Conservation (phyloP, 2,113 vertebrate genomes). For the Takifugu flavidus region DNA sequence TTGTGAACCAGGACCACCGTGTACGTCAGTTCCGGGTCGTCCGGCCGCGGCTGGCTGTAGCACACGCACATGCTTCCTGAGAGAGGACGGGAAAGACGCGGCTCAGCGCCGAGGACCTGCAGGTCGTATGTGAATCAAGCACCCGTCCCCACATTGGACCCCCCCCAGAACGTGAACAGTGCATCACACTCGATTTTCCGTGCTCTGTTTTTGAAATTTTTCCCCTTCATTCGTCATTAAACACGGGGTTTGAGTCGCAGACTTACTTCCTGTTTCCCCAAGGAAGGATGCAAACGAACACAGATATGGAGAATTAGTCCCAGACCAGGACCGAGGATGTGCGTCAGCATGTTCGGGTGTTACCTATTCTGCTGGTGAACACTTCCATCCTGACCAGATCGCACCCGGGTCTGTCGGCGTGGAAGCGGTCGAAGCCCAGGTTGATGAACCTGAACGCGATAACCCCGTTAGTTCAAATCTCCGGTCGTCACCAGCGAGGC, state of each 20-base stretch:
- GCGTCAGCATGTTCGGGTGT: conserved; percentile 2
- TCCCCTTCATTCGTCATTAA: background rate
- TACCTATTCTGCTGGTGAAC: conserved; percentile 87
- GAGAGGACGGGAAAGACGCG: conserved; percentile 4
- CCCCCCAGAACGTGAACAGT: background rate
- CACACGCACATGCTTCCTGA: conserved; percentile 89
- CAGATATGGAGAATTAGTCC: conserved; percentile 15
- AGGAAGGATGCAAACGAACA: conserved; percentile 17
- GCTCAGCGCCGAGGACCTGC: background rate
- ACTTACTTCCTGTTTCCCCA: conserved; percentile 58
- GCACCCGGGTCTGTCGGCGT: conserved; percentile 58
- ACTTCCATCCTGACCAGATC: conserved; percentile 76
- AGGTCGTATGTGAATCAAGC: too few species aligned
- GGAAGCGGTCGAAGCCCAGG: conserved; percentile 81
- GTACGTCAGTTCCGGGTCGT: conserved; percentile 77
- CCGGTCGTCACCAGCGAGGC: background rate
- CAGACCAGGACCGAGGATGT: background rate
- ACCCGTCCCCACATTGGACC: background rate
- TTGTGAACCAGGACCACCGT: conserved; percentile 85
- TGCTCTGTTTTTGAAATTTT: too few species aligned
- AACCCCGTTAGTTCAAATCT: background rate
- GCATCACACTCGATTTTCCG: background rate
- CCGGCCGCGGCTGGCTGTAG: conserved; percentile 72
- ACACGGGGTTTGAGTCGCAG: too few species aligned
- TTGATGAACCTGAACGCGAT: conserved; percentile 79